These are phyloP conservation scores for Paracyclopina nana DNA, from an alignment of 1,140 invertebrate genomes.

Conservation along the genomic window DNA sequence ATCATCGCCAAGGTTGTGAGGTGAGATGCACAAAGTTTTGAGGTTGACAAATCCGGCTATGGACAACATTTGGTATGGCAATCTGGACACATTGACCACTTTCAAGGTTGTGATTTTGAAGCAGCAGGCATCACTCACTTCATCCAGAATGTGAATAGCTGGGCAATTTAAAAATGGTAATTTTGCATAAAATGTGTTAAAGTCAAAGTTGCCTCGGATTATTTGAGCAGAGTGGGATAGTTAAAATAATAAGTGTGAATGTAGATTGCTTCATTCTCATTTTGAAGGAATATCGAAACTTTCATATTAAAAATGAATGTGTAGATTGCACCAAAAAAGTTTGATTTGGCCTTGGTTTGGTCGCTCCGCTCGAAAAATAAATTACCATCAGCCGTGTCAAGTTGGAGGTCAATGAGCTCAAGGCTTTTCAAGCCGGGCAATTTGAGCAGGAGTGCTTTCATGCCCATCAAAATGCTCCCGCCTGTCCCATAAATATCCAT, in stretches of 20 bases:
- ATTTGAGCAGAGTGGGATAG: too few relatives aligned
- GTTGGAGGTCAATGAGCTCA: slow-evolving; percentile 9
- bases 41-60: slow-evolving; percentile 50
- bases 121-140: slow-evolving; percentile 29
- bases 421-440: slow-evolving; percentile 4
- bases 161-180: slow-evolving; percentile 27
- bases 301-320: too few relatives aligned
- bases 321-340: too few relatives aligned
- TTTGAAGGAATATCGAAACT: too few relatives aligned
- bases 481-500: slow-evolving; percentile 48
- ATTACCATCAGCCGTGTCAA: slow-evolving; percentile 12
- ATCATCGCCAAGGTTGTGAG: slow-evolving; percentile 59
- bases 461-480: slow-evolving; percentile 26
- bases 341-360: too few relatives aligned
- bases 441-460: slow-evolving; percentile 7
- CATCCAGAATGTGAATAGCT: slow-evolving; percentile 47
- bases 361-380: too few relatives aligned
- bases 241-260: too few relatives aligned
- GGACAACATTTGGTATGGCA: slow-evolving; percentile 6
- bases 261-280: too few relatives aligned
- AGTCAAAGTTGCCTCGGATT: neutral
- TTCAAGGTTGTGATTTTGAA: slow-evolving; percentile 18
- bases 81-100: slow-evolving; percentile 12
- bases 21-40: slow-evolving; percentile 47
- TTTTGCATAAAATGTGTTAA: neutral